phyloP scores from a whole-genome alignment of 2,888 invertebrate genomes.

The Philereme transversata region DNA sequence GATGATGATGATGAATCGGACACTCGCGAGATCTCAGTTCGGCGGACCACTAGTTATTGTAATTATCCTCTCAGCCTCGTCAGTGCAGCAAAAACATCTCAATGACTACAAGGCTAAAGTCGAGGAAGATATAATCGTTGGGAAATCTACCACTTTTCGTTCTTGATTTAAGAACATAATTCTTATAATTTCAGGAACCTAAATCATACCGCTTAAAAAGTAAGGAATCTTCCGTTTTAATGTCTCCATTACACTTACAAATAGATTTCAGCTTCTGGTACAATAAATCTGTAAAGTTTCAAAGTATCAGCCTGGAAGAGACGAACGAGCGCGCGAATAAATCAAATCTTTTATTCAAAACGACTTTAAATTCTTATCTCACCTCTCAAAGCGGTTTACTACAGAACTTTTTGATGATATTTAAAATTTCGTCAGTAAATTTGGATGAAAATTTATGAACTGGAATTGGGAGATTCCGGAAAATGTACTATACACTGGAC shows the following conservation, averaged over 20 bases:
- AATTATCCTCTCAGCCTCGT: too few relatives aligned
- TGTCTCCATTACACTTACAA: slow-evolving; percentile 21
- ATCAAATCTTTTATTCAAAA: slow-evolving; percentile 42
- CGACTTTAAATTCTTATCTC: slow-evolving; percentile 40
- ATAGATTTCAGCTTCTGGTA: slow-evolving; percentile 24
- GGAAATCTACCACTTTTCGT: too few relatives aligned
- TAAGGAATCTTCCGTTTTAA: slow-evolving; percentile 1
- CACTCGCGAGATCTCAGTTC: too few relatives aligned
- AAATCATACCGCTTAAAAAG: not conserved
- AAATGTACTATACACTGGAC: not conserved
- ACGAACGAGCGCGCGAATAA: slow-evolving; percentile 35
- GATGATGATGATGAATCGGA: too few relatives aligned
- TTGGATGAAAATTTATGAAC: slow-evolving; percentile 27
- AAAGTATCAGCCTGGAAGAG: slow-evolving; percentile 36
- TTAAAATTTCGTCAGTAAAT: slow-evolving; percentile 34
- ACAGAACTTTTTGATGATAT: slow-evolving; percentile 35
- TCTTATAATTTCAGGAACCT: too few relatives aligned
- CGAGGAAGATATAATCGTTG: too few relatives aligned
- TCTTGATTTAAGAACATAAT: too few relatives aligned
- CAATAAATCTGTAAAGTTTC: slow-evolving; percentile 42
- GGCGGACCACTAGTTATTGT: too few relatives aligned
- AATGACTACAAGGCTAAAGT: too few relatives aligned
- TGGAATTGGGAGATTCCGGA: slow-evolving; percentile 18
- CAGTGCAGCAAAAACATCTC: too few relatives aligned
- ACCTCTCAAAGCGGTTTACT: slow-evolving; percentile 35